phyloP scores from a whole-genome alignment of 2,888 invertebrate genomes.

The Paralinhomoeus sp. region DNA sequence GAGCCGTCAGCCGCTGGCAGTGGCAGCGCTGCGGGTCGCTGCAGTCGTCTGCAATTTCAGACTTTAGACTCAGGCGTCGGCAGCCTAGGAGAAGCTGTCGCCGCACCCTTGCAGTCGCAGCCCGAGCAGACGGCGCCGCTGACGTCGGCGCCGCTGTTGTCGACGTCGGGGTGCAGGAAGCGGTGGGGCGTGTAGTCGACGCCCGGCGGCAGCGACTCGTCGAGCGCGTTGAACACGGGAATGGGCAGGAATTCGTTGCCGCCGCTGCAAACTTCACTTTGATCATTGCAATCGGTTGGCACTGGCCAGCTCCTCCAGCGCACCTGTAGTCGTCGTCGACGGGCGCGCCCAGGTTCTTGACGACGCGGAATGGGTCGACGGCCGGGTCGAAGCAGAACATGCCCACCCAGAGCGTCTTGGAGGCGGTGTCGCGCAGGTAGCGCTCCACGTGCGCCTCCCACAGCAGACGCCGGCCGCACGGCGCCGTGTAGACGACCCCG shows the following conservation, averaged over 20 bases:
- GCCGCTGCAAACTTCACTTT: neutral
- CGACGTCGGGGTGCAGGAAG: conserved; percentile 3
- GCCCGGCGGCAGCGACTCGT: conserved; percentile 7
- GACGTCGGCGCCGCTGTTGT: too few relatives aligned
- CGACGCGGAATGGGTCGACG: too few relatives aligned
- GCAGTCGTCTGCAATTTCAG: conserved; percentile 19
- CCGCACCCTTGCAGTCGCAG: conserved; percentile 17
- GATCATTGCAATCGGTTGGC: too few relatives aligned
- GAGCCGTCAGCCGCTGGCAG: conserved; percentile 18
- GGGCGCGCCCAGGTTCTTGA: too few relatives aligned
- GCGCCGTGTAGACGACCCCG: neutral
- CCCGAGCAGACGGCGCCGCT: conserved; percentile 14
- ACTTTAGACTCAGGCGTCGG: too few relatives aligned
- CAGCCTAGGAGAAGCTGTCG: too few relatives aligned
- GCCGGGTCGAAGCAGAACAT: too few relatives aligned
- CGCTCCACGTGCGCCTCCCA: neutral
- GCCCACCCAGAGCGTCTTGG: too few relatives aligned
- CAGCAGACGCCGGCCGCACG: neutral
- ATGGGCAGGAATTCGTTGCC: conserved; percentile 12
- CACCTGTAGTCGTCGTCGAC: too few relatives aligned
- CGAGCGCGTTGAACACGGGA: conserved; percentile 14
- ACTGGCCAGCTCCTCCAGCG: too few relatives aligned
- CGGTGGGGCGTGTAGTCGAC: conserved; percentile 7
- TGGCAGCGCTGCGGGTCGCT: conserved; percentile 13
- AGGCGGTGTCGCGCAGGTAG: too few relatives aligned